Base-by-base conservation (phyloP, 2,888 invertebrate species). In the Heliconius erato region DNA sequence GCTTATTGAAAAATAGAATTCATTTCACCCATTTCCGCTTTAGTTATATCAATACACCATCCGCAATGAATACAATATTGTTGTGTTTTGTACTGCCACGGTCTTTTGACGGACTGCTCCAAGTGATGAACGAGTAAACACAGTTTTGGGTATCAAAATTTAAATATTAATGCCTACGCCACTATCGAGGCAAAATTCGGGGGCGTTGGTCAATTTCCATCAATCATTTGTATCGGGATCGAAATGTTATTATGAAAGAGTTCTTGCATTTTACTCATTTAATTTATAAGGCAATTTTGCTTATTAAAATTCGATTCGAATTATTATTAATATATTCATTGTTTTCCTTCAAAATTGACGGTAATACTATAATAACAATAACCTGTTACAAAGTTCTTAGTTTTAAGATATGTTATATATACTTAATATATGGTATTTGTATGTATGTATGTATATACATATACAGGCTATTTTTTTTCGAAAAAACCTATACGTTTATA, bases 91-190 rank as follows among this genome's bases (percentile, higher is more conserved):
- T 86, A 85, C 85, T 85, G 84, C 84, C 82, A 83, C 85, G 86
- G 87, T 87, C 87, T 87, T 87, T 87, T 86, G 86, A 87, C 85
- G 85, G 85, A 86, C 86, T 87, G 84, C 82, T 84, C 84, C 86
- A 86, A 86, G 86, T 86, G 86, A 86, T 86, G 84, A 85, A 85
- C 85, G 85, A 85, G 84, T 86, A 84, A 86, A 85, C 85, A 84
- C 86, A 84, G 86, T 86, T 86, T 87, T 87, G 84, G 86, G 81
- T 85, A 89, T 87, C 88, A 85, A 86, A 87, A 86, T 86, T 86
- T 87, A 87, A 86, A 86, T 87, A 85, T 84, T 86, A 86, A 86
- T 86, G 82, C 84, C 83, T 84, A 84, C 84, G 80, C 85, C 81
- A 84, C 85, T 82, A 79, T 81, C 82, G 79, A 74, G 77, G 79